phyloP scores from a whole-genome alignment of 92 coral and sea anemone species.

The Palythoa caribaeorum region DNA sequence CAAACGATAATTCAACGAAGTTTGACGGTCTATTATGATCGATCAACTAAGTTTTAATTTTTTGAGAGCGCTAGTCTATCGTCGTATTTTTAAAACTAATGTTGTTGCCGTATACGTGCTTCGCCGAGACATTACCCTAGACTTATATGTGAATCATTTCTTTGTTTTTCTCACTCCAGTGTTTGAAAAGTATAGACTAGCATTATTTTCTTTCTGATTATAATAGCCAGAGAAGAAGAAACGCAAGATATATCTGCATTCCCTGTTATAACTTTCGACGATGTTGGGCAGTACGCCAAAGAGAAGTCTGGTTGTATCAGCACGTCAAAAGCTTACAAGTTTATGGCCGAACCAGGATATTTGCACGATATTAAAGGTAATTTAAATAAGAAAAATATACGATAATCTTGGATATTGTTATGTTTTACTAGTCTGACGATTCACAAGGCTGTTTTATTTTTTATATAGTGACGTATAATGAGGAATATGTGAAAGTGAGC shows the following conservation, averaged over 20 bases:
- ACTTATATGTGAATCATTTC: too few species aligned
- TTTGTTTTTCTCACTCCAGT: neutral
- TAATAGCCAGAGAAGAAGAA: neutral
- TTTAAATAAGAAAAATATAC: neutral
- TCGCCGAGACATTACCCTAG: too few species aligned
- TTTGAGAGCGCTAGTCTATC: neutral
- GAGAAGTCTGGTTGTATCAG: neutral
- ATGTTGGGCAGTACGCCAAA: neutral
- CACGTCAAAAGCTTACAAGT: conserved; percentile 60
- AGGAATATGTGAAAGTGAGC: too few species aligned
- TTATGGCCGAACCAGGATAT: conserved; percentile 37
- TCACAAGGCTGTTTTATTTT: too few species aligned
- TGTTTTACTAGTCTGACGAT: too few species aligned
- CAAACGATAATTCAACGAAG: neutral
- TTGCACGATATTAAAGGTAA: conserved; percentile 29
- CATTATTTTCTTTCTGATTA: neutral
- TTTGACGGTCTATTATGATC: neutral
- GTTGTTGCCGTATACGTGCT: neutral
- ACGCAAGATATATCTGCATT: neutral
- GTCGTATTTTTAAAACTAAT: neutral
- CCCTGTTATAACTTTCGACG: conserved; percentile 10
- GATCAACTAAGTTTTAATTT: neutral
- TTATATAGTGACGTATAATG: too few species aligned
- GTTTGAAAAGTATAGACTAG: neutral
- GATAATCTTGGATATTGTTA: too few species aligned